Evolutionary conservation across 2,113 vertebrate species (phyloP), one percentile per base, ranked within the genome.

Genomic region (Hemibagrus wyckioides): DNA sequence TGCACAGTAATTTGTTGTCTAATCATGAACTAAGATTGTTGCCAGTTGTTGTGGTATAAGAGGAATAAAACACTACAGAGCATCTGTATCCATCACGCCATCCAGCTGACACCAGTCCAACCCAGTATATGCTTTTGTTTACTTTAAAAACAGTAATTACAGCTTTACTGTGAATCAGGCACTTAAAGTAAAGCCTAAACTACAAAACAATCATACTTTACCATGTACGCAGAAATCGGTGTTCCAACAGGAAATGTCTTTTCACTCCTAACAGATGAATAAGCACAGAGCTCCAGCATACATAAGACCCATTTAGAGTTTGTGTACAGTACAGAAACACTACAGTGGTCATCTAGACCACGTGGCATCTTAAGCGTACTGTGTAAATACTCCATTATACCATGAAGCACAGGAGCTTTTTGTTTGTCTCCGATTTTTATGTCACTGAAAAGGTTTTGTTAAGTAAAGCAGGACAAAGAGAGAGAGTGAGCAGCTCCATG

Each of bases 391-490:
- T 50, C 80, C 50, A 28, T 71, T 84, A 59, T 88, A 36, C 11
- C 50, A 77, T 59, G 25, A 82, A 82, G 48, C 82, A 79, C 67
- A 69, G 63, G 23, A 33, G 48, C 23, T 85, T 83, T 67, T 65
- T 73, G 33, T 80, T 76, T 67, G 25, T 48, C 33, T 52, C 57
- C 1, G 17, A 28, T 63, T 75, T 54, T 23, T 67, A 28, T 71
- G 28, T 84, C 41, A 36, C 13, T 67, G n/a, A 88, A 75, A 23
- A 44, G 8, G 28, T 28, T 67, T 69, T 80, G 82, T 87, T 33
- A 81, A 69, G 79, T 75, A 65, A 84, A 69, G 61, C 61, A 75
- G 36, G 8, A 87, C 76, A 87, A 67, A 81, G 86, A 85, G 82
- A 36, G 33, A 8, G 19, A 76, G 65, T 17, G 57, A 75, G 75